These are phyloP conservation scores for Egretta garzetta DNA, from an alignment of 2,113 vertebrate genomes.

Conservation along the genomic window DNA sequence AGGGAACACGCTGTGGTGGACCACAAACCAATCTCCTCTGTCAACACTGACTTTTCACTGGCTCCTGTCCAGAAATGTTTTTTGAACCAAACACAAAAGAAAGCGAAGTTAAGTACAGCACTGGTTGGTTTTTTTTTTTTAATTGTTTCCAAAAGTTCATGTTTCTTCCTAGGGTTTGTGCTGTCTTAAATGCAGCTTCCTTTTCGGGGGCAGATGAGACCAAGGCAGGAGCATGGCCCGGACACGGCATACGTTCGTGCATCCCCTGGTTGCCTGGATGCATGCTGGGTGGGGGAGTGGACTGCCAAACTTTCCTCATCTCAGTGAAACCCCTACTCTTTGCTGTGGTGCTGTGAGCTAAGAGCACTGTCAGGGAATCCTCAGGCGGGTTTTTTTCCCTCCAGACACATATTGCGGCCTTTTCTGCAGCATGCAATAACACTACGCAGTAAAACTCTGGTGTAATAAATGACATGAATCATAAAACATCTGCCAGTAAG, in stretches of 20 bases:
- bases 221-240: not conserved
- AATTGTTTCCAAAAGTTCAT: not conserved
- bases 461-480: not conserved
- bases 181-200: not conserved
- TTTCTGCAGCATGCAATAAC: not conserved
- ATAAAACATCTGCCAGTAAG: not conserved
- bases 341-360: not conserved
- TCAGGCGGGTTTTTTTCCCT: not conserved
- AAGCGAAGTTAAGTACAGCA: not conserved
- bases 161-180: not conserved
- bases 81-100: not conserved
- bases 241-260: accelerated
- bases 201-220: not conserved
- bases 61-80: not conserved
- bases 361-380: not conserved
- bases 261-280: not conserved
- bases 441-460: not conserved
- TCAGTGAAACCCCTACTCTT: not conserved
- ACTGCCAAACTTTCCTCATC: not conserved
- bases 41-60: not conserved
- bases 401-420: not conserved
- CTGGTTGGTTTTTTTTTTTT: not conserved
- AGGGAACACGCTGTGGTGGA: not conserved
- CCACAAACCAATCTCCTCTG: not conserved
- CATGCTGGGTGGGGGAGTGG: not conserved